Evolutionary conservation across 2,888 invertebrate species (phyloP).

Genomic region (Calliopum simillimum): DNA sequence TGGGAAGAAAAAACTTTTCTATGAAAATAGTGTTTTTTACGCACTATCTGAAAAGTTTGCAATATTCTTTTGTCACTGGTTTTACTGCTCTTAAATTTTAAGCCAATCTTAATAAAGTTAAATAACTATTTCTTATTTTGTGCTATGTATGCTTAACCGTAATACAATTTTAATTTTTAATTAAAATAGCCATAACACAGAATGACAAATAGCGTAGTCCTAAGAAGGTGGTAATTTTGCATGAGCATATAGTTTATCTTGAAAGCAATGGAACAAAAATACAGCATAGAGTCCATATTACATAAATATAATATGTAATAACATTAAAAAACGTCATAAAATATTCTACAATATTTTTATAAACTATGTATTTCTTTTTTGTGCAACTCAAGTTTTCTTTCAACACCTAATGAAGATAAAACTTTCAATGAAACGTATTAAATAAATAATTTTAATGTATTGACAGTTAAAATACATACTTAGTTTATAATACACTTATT

Average conservation of each 20-base stretch:
- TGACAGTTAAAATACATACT: background rate
- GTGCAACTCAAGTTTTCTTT: background rate
- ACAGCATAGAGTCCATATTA: constrained; percentile 4
- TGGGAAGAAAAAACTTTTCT: too few relatives aligned
- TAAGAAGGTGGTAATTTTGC: background rate
- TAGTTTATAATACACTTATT: background rate
- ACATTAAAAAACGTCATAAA: background rate
- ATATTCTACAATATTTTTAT: too few relatives aligned
- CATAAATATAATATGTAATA: background rate
- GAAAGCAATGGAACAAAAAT: background rate
- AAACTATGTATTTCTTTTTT: too few relatives aligned
- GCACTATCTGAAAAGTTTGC: too few relatives aligned
- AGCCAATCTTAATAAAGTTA: too few relatives aligned
- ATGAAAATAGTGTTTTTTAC: too few relatives aligned
- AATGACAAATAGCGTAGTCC: background rate
- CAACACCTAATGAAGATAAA: background rate
- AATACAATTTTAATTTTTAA: background rate
- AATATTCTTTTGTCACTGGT: too few relatives aligned
- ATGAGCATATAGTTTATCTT: background rate
- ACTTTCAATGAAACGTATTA: background rate
- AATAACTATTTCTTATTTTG: constrained; percentile 16
- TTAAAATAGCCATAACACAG: background rate
- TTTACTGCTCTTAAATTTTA: background rate
- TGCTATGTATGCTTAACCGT: background rate
- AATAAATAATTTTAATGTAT: background rate